A percentile compares a stretch with the other conserved stretches of the same genome.
Evolutionary conservation across 2,113 vertebrate genomes (phyloP).

Genomic region (Oreochromis aureus): DNA sequence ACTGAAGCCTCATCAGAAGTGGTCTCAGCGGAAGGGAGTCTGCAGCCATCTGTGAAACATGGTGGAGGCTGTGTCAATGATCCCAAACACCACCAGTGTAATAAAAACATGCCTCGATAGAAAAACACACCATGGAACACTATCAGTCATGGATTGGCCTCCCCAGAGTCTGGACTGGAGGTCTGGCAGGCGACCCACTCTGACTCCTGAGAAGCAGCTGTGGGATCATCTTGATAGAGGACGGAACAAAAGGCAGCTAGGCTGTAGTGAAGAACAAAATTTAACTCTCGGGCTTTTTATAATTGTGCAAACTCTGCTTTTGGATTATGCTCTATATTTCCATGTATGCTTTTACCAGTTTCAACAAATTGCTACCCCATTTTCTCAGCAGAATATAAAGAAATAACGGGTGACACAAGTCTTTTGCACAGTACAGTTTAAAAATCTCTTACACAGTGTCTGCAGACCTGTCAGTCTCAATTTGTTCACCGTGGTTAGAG

Average conservation of each 20-base stretch:
- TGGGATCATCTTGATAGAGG: neutral
- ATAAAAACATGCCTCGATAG: neutral
- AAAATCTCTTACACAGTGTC: neutral
- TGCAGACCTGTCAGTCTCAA: neutral
- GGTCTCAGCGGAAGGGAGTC: neutral
- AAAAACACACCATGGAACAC: neutral
- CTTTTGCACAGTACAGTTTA: neutral
- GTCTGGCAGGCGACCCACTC: neutral
- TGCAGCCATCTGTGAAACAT: neutral
- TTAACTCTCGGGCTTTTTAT: fast-evolving
- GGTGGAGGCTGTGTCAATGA: neutral
- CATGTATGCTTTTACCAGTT: neutral
- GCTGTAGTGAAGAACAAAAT: neutral
- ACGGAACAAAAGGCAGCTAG: neutral
- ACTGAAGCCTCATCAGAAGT: neutral
- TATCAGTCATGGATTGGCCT: neutral
- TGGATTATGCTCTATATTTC: neutral
- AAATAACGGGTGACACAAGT: neutral
- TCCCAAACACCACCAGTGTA: fast-evolving
- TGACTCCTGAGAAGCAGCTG: neutral
- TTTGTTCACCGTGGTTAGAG: neutral
- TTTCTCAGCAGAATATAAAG: neutral
- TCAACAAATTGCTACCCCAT: neutral
- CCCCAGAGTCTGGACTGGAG: neutral
- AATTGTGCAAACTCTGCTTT: neutral